Conservation (phyloP, 2,797 vertebrate species). For the Hozukius guyotensis region DNA sequence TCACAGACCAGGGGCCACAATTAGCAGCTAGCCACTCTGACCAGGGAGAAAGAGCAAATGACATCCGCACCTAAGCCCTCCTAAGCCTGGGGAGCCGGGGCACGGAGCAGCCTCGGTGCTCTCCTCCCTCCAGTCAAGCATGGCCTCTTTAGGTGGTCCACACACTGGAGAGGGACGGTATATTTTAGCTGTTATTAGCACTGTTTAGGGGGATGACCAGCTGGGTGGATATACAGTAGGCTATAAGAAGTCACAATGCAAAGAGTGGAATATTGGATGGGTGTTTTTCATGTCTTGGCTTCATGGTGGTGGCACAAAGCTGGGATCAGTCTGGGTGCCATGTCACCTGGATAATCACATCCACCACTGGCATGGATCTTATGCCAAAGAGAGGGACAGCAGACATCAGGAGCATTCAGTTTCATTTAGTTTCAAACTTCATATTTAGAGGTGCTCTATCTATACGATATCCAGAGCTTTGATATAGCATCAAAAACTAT, state of each 20-base stretch:
- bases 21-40: slow-evolving; percentile 80
- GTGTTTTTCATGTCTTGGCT: slow-evolving; percentile 56
- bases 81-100: slow-evolving; percentile 77
- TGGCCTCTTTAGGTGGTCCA: slow-evolving; percentile 72
- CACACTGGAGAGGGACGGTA: slow-evolving; percentile 49
- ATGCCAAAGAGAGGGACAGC: slow-evolving; percentile 18
- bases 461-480: too few species aligned
- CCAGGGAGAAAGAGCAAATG: slow-evolving; percentile 77
- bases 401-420: slow-evolving; percentile 13
- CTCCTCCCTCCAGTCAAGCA: slow-evolving; percentile 72
- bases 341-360: slow-evolving; percentile 74
- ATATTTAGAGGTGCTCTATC: background rate
- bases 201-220: slow-evolving; percentile 48
- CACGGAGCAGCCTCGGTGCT: slow-evolving; percentile 56
- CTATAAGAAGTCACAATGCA: slow-evolving; percentile 52
- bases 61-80: slow-evolving; percentile 81
- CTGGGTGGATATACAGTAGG: slow-evolving; percentile 60
- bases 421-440: background rate
- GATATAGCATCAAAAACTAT: too few species aligned
- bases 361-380: slow-evolving; percentile 62
- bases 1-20: slow-evolving; percentile 82
- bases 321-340: slow-evolving; percentile 72
- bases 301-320: slow-evolving; percentile 76
- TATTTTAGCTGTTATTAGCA: slow-evolving; percentile 68
- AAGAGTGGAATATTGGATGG: slow-evolving; percentile 69